Evolutionary conservation across 2,113 vertebrate genomes (phyloP).

Genomic region (Macrotis lagotis): DNA sequence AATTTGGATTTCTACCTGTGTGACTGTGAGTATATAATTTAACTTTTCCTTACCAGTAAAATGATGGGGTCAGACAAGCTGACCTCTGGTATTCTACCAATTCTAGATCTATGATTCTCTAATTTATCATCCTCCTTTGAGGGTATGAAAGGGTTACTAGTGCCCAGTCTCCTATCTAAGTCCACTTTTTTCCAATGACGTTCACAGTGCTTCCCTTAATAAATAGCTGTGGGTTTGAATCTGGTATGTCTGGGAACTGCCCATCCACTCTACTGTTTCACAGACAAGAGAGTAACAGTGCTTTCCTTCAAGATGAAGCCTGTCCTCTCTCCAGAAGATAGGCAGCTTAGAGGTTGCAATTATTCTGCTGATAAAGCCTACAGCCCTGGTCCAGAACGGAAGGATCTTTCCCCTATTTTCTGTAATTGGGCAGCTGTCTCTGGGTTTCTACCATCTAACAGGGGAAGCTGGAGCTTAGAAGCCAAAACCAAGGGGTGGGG

Average conservation of each 20-base stretch:
- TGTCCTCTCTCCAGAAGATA: not conserved
- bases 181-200: not conserved
- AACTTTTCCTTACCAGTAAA: not conserved
- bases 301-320: not conserved
- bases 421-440: not conserved
- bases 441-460: not conserved
- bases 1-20: not conserved
- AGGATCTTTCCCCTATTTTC: not conserved
- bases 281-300: not conserved
- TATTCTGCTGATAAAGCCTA: not conserved
- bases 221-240: not conserved
- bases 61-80: not conserved
- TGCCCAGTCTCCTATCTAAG: not conserved
- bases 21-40: not conserved
- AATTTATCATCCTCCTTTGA: not conserved
- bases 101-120: not conserved
- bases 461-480: constrained; percentile 21
- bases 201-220: not conserved
- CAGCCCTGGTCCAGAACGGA: not conserved
- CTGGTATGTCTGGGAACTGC: not conserved
- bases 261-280: not conserved
- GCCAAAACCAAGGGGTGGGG: not conserved
- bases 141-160: not conserved
- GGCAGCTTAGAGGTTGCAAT: not conserved
- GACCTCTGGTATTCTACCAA: not conserved